Percentiles rank a stretch among this genome's conserved stretches.
Conservation (phyloP, 2,888 invertebrate genomes). For the Athalia cordata region DNA sequence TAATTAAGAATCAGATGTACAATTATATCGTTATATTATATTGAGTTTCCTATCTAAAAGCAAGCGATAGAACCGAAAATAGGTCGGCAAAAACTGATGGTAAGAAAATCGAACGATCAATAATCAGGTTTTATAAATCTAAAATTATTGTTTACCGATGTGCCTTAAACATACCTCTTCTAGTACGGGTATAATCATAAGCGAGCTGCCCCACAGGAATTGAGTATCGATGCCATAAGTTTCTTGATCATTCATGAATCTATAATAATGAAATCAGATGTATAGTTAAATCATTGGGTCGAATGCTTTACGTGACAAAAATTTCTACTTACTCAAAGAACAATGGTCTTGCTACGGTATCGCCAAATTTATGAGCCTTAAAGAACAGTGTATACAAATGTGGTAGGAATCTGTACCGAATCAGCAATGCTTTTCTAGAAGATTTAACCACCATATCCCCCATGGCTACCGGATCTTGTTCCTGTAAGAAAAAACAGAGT, state of each 20-base stretch:
- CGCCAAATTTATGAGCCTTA: slow-evolving; percentile 81
- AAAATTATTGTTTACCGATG: neutral
- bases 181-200: slow-evolving; percentile 86
- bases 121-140: neutral
- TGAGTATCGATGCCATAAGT: slow-evolving; percentile 83
- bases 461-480: slow-evolving; percentile 89
- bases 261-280: slow-evolving; percentile 64
- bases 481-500: slow-evolving; percentile 72
- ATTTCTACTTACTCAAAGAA: slow-evolving; percentile 84
- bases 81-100: neutral
- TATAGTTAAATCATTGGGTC: neutral
- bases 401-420: slow-evolving; percentile 84
- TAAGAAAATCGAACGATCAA: slow-evolving; percentile 5
- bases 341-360: slow-evolving; percentile 86
- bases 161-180: slow-evolving; percentile 72
- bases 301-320: slow-evolving; percentile 31
- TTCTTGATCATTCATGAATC: slow-evolving; percentile 78
- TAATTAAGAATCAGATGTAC: slow-evolving; percentile 31
- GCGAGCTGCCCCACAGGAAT: slow-evolving; percentile 85
- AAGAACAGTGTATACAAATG: slow-evolving; percentile 89
- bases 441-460: slow-evolving; percentile 81
- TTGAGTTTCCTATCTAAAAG: too few relatives aligned
- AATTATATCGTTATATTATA: neutral
- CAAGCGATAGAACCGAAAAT: too few relatives aligned
- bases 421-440: slow-evolving; percentile 78